These are phyloP conservation scores for Camelus dromedarius DNA, from an alignment of 2,113 vertebrate genomes.

Conservation along the genomic window DNA sequence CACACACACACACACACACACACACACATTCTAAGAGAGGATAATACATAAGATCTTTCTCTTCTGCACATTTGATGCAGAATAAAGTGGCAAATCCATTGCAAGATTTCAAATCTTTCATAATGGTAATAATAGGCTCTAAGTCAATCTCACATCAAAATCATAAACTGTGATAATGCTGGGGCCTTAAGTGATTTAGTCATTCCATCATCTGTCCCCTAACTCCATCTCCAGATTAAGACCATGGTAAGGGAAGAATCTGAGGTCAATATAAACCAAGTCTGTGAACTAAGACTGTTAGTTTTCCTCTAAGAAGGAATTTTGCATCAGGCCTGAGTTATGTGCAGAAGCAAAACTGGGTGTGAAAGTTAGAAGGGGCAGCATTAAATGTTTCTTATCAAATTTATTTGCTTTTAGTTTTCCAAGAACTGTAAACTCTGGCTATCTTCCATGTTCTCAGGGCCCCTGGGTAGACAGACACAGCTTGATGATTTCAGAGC, in stretches of 20 bases:
- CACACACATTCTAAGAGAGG: neutral
- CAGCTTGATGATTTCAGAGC: slow-evolving; percentile 75
- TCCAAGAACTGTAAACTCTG: slow-evolving; percentile 64
- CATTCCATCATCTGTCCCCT: neutral
- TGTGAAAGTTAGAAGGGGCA: neutral
- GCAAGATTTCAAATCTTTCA: neutral
- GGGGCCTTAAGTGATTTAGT: neutral
- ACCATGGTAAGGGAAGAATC: slow-evolving; percentile 44
- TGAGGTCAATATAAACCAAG: slow-evolving; percentile 50
- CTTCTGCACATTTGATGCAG: neutral
- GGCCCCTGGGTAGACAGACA: slow-evolving; percentile 75
- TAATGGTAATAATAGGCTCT: neutral
- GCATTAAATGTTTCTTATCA: slow-evolving; percentile 61
- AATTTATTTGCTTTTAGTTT: slow-evolving; percentile 64
- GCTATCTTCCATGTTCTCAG: slow-evolving; percentile 75
- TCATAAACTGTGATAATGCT: neutral
- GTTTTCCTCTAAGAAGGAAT: slow-evolving; percentile 53
- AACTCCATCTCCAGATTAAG: neutral
- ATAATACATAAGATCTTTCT: neutral
- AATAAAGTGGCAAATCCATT: neutral
- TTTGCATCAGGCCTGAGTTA: slow-evolving; percentile 33
- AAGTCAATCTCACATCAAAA: slow-evolving; percentile 36
- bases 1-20: neutral
- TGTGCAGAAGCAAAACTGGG: slow-evolving; percentile 37
- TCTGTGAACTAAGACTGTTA: slow-evolving; percentile 53